Base-by-base conservation (phyloP, 1,140 invertebrate genomes). In the Tetramorium alpestre region DNA sequence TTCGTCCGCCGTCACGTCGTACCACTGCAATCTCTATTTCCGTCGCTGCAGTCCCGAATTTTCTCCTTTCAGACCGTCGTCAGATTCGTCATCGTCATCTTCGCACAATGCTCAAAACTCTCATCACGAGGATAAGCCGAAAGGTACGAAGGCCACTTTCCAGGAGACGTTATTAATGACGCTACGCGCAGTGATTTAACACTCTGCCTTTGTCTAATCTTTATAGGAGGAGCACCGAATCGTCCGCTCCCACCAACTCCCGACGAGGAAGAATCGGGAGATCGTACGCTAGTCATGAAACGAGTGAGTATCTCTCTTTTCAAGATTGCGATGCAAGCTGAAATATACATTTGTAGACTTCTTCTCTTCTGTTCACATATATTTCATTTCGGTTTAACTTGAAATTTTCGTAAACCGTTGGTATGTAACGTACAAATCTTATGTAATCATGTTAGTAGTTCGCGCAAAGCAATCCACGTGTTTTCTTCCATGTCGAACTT, bases 161-260 rank as follows among this genome's bases (percentile, higher is more conserved):
- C 3, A 47, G 25, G 25, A 28, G 11, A 33, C 7, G 11, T 33
- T 75, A 10, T 47, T 58, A 72, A 72, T 22, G 16, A 58, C 11
- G 58, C 60, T 56, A 38, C 44, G 11, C 84, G 18, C 8, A 18
- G 54, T 73, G 47, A 58, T 76, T 76, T 64, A 77, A 85, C 54
- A 49, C 11, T 22, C 13, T 82, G 16, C 13, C 7, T 67, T 33
- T 78, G 16, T 73, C 2, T 64, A 28, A 58, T 90, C 0, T 76
- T 33, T 41, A 18, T 28, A 91, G 97, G 97, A 77, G 97, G 98
- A 87, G 97, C 98, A 89, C 98, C 98, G 64, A 99, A 98, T 94
- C 96, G 98, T 87, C 98, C 98, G 77, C 96, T 99, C 90, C 99
- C 99, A 62, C 99, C 99, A 16, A 99, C 98, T 33, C 99, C 99